Conservation (phyloP, 1,140 invertebrate genomes). For the Stenopsyche tienmushanensis region DNA sequence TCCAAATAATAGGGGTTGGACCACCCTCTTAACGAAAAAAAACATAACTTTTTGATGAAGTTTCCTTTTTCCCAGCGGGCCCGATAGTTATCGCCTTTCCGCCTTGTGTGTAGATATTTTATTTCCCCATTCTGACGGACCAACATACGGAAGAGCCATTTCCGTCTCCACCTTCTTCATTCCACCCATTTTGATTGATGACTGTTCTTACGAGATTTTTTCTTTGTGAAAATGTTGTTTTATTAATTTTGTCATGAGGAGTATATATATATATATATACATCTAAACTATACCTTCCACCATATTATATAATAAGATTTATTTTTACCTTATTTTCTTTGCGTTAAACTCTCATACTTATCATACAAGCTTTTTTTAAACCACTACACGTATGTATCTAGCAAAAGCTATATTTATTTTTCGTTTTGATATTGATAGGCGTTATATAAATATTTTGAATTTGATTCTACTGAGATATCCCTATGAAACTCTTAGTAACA, state of each 20-base stretch:
- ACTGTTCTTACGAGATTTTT: constrained; percentile 24
- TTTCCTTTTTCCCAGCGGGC: constrained; percentile 17
- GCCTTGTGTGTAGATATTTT: constrained; percentile 26
- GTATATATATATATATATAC: too few relatives aligned
- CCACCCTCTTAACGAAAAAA: neutral
- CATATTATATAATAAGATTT: too few relatives aligned
- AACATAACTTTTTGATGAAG: constrained; percentile 37
- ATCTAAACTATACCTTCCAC: too few relatives aligned
- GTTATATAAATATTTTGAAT: too few relatives aligned
- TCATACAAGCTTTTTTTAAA: neutral
- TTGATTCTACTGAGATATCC: too few relatives aligned
- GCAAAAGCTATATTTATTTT: too few relatives aligned
- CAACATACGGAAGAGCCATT: constrained; percentile 19
- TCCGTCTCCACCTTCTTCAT: constrained; percentile 11
- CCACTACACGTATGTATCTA: too few relatives aligned
- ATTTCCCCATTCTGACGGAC: constrained; percentile 16
- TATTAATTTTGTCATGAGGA: constrained; percentile 17
- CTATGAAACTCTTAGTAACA: too few relatives aligned
- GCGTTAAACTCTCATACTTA: neutral
- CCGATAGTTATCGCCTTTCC: constrained; percentile 21
- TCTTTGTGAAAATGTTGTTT: constrained; percentile 21
- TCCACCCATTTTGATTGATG: constrained; percentile 32
- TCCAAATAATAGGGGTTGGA: neutral
- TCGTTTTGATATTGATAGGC: too few relatives aligned
- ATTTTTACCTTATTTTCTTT: too few relatives aligned